Percentiles rank a stretch among this genome's conserved stretches.
phyloP scores from a whole-genome alignment of 2,797 vertebrate species.

The Phoeniculus purpureus region DNA sequence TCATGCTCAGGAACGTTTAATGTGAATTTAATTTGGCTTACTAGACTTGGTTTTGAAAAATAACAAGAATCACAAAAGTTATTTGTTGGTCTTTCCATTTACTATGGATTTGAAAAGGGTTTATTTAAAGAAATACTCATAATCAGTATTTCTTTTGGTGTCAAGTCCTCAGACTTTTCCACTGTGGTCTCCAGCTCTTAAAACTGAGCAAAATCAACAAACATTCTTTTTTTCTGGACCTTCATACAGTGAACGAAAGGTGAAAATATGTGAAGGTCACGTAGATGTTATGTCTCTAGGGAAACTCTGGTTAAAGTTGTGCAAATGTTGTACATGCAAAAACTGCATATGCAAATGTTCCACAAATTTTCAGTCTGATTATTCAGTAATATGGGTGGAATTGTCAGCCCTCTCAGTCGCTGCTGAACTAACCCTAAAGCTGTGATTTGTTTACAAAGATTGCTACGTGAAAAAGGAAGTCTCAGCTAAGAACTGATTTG shows the following conservation, averaged over 20 bases:
- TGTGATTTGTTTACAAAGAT: conserved; percentile 48
- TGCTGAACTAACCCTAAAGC: background rate
- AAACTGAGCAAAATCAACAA: background rate
- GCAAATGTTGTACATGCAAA: conserved; percentile 34
- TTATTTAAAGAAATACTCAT: background rate
- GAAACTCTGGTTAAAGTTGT: conserved; percentile 17
- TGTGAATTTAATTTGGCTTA: background rate
- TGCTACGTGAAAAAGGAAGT: background rate
- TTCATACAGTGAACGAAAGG: background rate
- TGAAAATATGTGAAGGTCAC: conserved; percentile 16
- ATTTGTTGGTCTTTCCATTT: background rate
- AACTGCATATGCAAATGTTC: conserved; percentile 21
- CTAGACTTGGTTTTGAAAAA: background rate
- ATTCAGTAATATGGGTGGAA: background rate
- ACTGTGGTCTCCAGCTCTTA: background rate
- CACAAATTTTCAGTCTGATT: background rate
- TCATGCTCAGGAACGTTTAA: background rate
- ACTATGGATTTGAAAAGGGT: background rate
- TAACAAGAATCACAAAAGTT: background rate
- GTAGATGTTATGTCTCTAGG: background rate
- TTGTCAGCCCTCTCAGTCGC: background rate
- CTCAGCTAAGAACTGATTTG: background rate
- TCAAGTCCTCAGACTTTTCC: background rate
- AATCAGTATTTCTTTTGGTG: background rate
- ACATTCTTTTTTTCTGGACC: background rate